phyloP scores from a whole-genome alignment of 2,113 vertebrate species.

The Sorex araneus region DNA sequence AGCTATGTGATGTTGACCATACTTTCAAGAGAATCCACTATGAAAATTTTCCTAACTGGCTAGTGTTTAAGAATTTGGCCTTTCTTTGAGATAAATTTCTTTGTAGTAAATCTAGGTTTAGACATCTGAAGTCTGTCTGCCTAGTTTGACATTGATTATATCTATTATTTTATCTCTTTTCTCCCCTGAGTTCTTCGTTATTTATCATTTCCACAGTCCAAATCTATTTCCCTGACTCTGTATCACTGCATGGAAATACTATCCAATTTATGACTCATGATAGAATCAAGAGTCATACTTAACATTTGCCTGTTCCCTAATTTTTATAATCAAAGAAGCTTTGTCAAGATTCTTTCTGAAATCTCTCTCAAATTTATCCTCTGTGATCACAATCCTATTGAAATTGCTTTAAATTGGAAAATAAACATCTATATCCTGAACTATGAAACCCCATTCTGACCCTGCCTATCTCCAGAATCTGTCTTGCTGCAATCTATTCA shows the following conservation, averaged over 20 bases:
- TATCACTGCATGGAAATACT: background rate
- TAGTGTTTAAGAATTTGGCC: background rate
- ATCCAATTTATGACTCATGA: background rate
- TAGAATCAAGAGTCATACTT: background rate
- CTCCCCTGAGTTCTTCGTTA: background rate
- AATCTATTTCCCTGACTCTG: background rate
- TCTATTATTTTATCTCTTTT: background rate
- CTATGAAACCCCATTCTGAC: constrained; percentile 22
- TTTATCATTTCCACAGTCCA: background rate
- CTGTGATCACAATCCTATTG: background rate
- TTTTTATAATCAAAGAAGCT: background rate
- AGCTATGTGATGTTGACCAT: background rate
- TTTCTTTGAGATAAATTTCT: background rate
- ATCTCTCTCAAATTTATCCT: background rate
- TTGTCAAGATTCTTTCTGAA: background rate
- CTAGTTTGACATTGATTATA: background rate
- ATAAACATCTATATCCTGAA: constrained; percentile 12
- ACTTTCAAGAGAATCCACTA: background rate
- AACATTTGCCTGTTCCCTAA: background rate
- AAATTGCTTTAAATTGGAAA: constrained; percentile 11
- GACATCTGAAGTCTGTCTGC: background rate
- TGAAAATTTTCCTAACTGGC: background rate
- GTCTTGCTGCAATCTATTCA: background rate
- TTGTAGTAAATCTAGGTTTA: background rate
- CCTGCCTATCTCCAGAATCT: background rate